These are phyloP conservation scores for Osmerus mordax DNA, from an alignment of 2,113 vertebrate species.

Conservation along the genomic window DNA sequence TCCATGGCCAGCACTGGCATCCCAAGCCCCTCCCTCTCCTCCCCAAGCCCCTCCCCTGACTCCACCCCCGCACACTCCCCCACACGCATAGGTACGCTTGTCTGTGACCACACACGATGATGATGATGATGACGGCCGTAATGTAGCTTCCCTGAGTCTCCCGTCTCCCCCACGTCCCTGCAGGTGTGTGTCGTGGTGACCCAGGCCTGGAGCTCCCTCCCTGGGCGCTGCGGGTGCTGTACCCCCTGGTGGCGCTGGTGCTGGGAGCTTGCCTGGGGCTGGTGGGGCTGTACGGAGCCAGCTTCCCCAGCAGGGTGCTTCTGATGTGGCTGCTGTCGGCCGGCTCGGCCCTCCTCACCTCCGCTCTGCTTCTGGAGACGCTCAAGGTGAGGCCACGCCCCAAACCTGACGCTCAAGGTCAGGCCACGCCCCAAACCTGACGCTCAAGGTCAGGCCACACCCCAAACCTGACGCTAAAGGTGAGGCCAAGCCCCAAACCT, in stretches of 20 bases:
- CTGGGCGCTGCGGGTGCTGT: constrained; percentile 61
- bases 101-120: neutral
- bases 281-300: constrained; percentile 69
- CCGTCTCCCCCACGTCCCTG: neutral
- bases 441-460: constrained; percentile 63
- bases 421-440: constrained; percentile 32
- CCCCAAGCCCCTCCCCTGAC: constrained; percentile 61
- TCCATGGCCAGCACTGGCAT: constrained; percentile 70
- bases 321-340: constrained; percentile 74
- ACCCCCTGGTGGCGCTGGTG: constrained; percentile 57
- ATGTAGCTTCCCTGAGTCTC: neutral
- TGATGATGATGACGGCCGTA: neutral
- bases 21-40: constrained; percentile 55
- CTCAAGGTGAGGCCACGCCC: constrained; percentile 60
- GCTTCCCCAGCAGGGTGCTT: constrained; percentile 61
- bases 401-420: constrained; percentile 65
- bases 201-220: constrained; percentile 61
- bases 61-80: constrained; percentile 58
- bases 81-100: constrained; percentile 72
- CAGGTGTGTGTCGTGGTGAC: constrained; percentile 65
- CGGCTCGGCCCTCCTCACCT: constrained; percentile 69
- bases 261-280: constrained; percentile 61
- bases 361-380: constrained; percentile 73
- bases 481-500: constrained; percentile 34
- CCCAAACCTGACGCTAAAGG: constrained; percentile 62